Conservation (phyloP, 2,797 vertebrate species). For the Pseudomugil gertrudae region DNA sequence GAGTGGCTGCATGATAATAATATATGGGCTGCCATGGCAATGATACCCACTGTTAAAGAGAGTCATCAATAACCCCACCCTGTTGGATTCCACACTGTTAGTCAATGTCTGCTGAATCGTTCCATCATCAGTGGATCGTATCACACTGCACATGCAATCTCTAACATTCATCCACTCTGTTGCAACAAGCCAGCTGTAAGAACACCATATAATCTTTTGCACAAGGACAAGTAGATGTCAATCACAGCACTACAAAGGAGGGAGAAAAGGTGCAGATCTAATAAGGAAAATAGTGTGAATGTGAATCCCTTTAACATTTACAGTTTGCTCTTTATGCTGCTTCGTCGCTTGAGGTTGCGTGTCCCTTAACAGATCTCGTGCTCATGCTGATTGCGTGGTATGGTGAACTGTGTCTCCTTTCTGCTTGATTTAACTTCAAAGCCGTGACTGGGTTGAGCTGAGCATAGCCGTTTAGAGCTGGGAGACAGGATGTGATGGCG, state of each 20-base stretch:
- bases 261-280: constrained; percentile 8
- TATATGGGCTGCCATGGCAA: constrained; percentile 76
- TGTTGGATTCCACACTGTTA: constrained; percentile 59
- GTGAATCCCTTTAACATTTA: constrained; percentile 6
- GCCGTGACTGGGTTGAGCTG: constrained; percentile 46
- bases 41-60: constrained; percentile 73
- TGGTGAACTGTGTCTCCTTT: constrained; percentile 65
- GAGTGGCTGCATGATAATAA: constrained; percentile 56
- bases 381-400: constrained; percentile 61
- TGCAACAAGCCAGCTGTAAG: constrained; percentile 52
- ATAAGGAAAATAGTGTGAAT: constrained; percentile 8
- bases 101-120: constrained; percentile 65
- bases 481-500: constrained; percentile 69
- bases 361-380: constrained; percentile 33
- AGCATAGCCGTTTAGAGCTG: constrained; percentile 55
- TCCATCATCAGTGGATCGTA: constrained; percentile 69
- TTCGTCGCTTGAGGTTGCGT: constrained; percentile 39
- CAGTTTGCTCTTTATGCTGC: constrained; percentile 25
- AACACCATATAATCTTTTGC: constrained; percentile 49
- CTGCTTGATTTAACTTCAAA: constrained; percentile 73
- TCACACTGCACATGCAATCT: constrained; percentile 48
- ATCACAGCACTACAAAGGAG: constrained; percentile 31
- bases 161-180: constrained; percentile 56
- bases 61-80: constrained; percentile 78
- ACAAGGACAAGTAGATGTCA: constrained; percentile 69